Conservation (phyloP, 2,797 vertebrate species). For the Trichosurus vulpecula region DNA sequence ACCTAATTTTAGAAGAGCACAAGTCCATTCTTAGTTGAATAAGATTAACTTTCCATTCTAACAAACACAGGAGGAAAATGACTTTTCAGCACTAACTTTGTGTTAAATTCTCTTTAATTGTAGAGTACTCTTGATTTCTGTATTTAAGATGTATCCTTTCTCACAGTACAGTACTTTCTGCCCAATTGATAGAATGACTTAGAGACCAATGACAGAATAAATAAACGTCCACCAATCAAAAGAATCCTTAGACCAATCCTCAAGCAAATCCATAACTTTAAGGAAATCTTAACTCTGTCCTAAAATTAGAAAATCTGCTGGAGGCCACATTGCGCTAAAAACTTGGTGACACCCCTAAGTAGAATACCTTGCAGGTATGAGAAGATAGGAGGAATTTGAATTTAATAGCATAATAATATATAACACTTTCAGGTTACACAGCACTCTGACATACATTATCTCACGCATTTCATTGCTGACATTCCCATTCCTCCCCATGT, state of each 20-base stretch:
- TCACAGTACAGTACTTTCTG: not conserved
- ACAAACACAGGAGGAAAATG: not conserved
- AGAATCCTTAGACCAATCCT: not conserved
- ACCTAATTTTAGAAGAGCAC: constrained; percentile 32
- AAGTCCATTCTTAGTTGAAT: constrained; percentile 14
- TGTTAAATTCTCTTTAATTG: not conserved
- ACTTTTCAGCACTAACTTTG: not conserved
- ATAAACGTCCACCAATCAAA: not conserved
- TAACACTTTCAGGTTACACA: not conserved
- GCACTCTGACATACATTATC: not conserved
- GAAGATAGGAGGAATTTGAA: not conserved
- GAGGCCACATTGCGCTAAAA: not conserved
- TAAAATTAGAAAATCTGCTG: not conserved
- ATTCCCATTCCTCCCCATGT: not conserved
- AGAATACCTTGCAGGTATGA: not conserved
- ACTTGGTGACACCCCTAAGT: not conserved
- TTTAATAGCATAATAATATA: not conserved
- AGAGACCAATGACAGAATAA: not conserved
- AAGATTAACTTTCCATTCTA: constrained; percentile 23
- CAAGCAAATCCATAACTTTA: not conserved
- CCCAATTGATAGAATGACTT: not conserved
- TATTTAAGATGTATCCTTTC: constrained; percentile 6
- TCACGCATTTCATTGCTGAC: not conserved
- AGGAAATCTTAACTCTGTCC: not conserved
- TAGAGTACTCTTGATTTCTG: not conserved